Evolutionary conservation across 2,113 vertebrate species (phyloP).

Genomic region (Oncorhynchus gorbuscha): DNA sequence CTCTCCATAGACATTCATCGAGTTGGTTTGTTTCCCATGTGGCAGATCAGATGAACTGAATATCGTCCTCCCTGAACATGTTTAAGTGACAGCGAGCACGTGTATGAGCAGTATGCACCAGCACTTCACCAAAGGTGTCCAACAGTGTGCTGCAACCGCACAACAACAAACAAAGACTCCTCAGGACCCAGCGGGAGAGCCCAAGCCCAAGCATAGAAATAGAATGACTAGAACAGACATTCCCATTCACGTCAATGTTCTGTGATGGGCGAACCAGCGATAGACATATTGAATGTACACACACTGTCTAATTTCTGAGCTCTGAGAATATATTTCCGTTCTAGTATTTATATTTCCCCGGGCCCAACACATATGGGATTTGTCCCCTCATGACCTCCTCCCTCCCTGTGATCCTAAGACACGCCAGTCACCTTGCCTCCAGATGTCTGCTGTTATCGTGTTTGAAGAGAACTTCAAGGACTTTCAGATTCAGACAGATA

Average conservation of each 20-base stretch:
- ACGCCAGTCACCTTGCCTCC: conserved; percentile 36
- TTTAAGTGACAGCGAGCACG: conserved; percentile 28
- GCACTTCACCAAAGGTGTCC: conserved; percentile 38
- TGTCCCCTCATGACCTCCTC: conserved; percentile 24
- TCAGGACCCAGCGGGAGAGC: conserved; percentile 4
- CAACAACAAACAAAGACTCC: conserved; percentile 23
- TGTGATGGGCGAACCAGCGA: too few relatives aligned
- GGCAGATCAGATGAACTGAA: conserved; percentile 35
- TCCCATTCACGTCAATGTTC: too few relatives aligned
- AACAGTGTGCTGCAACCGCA: conserved; percentile 9
- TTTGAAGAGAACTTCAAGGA: neutral
- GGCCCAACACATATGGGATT: neutral
- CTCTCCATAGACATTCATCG: conserved; percentile 34
- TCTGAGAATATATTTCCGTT: too few relatives aligned
- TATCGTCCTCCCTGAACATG: conserved; percentile 29
- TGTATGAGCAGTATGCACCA: conserved; percentile 23
- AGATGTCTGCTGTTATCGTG: conserved; percentile 37
- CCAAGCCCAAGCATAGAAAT: too few relatives aligned
- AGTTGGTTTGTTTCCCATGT: conserved; percentile 35
- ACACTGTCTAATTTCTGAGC: too few relatives aligned
- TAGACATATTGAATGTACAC: neutral
- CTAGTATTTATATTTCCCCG: neutral
- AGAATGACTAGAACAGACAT: too few relatives aligned
- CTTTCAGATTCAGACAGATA: conserved; percentile 19
- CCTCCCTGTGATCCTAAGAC: conserved; percentile 48